phyloP scores from a whole-genome alignment of 2,797 vertebrate genomes.

The Bovichtus variegatus region DNA sequence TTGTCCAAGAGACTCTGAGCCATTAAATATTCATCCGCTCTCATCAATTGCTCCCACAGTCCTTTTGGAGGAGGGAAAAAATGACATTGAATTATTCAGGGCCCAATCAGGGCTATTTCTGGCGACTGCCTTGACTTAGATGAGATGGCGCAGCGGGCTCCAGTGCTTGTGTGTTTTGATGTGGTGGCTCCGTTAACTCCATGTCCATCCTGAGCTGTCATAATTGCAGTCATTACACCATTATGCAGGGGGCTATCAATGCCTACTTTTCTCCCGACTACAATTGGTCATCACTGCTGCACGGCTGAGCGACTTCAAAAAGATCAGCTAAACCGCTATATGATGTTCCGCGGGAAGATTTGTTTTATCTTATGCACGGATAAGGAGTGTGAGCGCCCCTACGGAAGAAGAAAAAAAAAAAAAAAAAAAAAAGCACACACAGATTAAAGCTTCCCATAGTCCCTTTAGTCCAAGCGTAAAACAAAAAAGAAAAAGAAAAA shows the following conservation, averaged over 20 bases:
- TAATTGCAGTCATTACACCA: constrained; percentile 72
- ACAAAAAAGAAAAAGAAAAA: no score
- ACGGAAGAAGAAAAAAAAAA: constrained; percentile 19
- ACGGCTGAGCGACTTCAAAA: constrained; percentile 42
- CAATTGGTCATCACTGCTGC: constrained; percentile 53
- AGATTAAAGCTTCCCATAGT: constrained; percentile 44
- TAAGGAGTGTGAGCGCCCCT: constrained; percentile 28
- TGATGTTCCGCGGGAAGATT: constrained; percentile 38
- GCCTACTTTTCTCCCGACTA: constrained; percentile 53
- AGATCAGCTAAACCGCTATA: constrained; percentile 53
- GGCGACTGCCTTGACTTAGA: constrained; percentile 63
- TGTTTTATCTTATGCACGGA: constrained; percentile 33
- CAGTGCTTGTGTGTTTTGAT: constrained; percentile 78
- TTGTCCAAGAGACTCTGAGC: constrained; percentile 77
- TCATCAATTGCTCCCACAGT: constrained; percentile 79
- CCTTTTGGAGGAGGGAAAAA: constrained; percentile 69
- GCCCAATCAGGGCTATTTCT: constrained; percentile 81
- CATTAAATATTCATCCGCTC: constrained; percentile 85
- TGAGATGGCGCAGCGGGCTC: constrained; percentile 55
- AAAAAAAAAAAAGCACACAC: no score
- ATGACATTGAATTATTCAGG: constrained; percentile 84
- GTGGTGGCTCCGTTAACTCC: constrained; percentile 59
- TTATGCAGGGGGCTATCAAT: constrained; percentile 70
- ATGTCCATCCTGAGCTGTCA: constrained; percentile 63
- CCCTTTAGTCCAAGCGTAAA: constrained; percentile 35